A percentile compares a stretch with the other conserved stretches of the same genome.
These are phyloP conservation scores for Tetheella fluctuosa DNA, from an alignment of 2,888 invertebrate genomes.

Conservation along the genomic window DNA sequence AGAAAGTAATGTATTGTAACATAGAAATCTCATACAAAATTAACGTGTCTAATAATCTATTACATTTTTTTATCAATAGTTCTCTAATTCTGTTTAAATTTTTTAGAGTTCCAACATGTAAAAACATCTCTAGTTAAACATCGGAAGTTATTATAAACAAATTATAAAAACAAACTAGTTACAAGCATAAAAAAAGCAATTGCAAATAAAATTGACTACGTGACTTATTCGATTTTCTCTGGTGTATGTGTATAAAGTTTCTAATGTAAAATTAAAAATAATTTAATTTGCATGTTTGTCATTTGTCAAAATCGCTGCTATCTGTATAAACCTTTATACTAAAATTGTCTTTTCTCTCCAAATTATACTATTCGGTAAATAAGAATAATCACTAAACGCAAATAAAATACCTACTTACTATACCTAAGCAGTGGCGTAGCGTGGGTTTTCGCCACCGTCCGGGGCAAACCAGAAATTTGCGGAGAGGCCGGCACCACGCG, in stretches of 20 bases:
- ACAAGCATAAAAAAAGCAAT: no score
- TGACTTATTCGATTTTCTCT: neutral
- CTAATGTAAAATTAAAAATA: neutral
- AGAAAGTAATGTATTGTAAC: conserved; percentile 13
- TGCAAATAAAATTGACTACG: neutral
- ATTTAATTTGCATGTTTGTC: neutral
- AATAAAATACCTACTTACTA: neutral
- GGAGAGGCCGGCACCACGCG: no score
- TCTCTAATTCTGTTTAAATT: neutral
- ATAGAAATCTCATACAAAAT: conserved; percentile 15
- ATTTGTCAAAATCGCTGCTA: neutral
- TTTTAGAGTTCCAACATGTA: no score
- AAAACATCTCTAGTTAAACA: no score
- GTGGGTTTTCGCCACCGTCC: no score
- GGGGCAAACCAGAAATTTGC: no score
- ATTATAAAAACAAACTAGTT: no score
- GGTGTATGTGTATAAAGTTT: neutral
- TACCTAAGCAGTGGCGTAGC: no score
- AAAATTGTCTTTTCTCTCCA: neutral
- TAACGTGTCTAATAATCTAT: neutral
- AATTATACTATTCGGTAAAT: neutral
- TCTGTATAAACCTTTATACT: neutral
- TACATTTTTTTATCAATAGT: conserved; percentile 31
- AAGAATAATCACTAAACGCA: neutral
- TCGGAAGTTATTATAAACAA: no score